phyloP scores from a whole-genome alignment of 1,140 invertebrate genomes.

The Drosophila persimilis region DNA sequence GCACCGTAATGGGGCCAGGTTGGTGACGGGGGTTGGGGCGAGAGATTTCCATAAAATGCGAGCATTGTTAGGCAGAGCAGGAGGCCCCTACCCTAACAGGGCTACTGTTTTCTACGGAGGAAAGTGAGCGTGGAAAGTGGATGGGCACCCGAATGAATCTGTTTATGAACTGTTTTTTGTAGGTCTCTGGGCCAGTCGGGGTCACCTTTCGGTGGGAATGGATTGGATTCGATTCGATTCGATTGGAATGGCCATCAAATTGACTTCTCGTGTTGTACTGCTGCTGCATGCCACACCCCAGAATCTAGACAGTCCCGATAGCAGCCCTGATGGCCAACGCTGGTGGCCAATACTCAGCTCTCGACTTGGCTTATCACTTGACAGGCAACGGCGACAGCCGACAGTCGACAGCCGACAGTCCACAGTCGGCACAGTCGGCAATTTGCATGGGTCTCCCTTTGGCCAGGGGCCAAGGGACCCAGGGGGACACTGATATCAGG shows the following conservation, averaged over 20 bases:
- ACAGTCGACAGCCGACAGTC: no score
- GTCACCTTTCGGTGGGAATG: conserved; percentile 28
- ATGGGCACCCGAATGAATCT: conserved; percentile 16
- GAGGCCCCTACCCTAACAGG: not conserved
- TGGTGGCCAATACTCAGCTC: conserved; percentile 49
- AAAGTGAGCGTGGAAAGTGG: conserved; percentile 73
- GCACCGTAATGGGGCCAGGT: conserved; percentile 14
- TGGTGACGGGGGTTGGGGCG: not conserved
- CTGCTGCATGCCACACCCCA: conserved; percentile 38
- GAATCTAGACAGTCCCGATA: conserved; percentile 31
- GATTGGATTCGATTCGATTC: no score
- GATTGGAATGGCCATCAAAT: conserved; percentile 39
- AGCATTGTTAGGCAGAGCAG: conserved; percentile 30
- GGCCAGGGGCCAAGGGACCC: conserved; percentile 2
- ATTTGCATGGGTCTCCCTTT: conserved; percentile 35
- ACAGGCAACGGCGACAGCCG: conserved; percentile 21
- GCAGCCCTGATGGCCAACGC: conserved; percentile 39
- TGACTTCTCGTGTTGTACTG: conserved; percentile 51
- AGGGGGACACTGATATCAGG: conserved; percentile 6
- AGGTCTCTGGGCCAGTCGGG: conserved; percentile 50
- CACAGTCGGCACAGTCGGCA: conserved; percentile 36
- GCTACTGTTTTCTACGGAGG: conserved; percentile 49
- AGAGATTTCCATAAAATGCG: conserved; percentile 65
- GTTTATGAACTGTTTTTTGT: conserved; percentile 43
- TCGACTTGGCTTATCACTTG: conserved; percentile 43